Evolutionary conservation across 2,797 vertebrate species (phyloP), one percentile per base, ranked within the genome.

Genomic region (Lycodopsis pacificus): DNA sequence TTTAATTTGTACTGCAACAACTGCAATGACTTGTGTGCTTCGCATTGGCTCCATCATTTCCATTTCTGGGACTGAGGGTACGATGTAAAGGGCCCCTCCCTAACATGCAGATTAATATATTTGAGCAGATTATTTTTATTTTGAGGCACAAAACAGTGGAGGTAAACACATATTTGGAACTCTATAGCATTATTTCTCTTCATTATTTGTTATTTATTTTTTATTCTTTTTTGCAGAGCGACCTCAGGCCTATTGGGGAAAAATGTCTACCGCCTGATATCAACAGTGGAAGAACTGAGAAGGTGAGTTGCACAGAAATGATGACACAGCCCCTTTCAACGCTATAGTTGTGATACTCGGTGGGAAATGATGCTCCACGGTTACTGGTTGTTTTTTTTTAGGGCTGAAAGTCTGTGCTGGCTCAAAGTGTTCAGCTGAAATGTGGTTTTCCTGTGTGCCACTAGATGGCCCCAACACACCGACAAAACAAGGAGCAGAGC

Each of bases 241-340:
- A 99, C 94, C 95, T 99, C 88, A 97, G 98, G 95, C 96, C 96
- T 51, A 95, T 97, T 88, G 98, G 98, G 77, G 97, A 95, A 88
- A 97, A 97, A 83, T 95, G 96, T 82, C 95, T 99, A 19, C 97
- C 98, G 15, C 90, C 94, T 81, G 97, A 99, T 87, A 97, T 99
- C 90, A 99, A 97, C 88, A 97, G 98, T 88, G 98, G 97, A 92
- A 96, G 96, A 88, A 94, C 97, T 81, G 97, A 98, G 89, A 97
- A 97, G 96, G 98, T 99, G 95, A 94, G 81, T 34, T 32, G 6
- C 61, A 44, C 8, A n/a, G 14, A 66, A 62, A 36, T 44, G 7
- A 4, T 73, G 22, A 32, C 13, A 12, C 0, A 0, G 58, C 40
- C 17, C 17, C 34, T 64, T 80, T 25, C 15, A 51, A 17, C 51